Percentiles rank a stretch among this genome's conserved stretches.
Evolutionary conservation across 2,888 invertebrate species (phyloP).

Genomic region (Pasiphila rectangulata): DNA sequence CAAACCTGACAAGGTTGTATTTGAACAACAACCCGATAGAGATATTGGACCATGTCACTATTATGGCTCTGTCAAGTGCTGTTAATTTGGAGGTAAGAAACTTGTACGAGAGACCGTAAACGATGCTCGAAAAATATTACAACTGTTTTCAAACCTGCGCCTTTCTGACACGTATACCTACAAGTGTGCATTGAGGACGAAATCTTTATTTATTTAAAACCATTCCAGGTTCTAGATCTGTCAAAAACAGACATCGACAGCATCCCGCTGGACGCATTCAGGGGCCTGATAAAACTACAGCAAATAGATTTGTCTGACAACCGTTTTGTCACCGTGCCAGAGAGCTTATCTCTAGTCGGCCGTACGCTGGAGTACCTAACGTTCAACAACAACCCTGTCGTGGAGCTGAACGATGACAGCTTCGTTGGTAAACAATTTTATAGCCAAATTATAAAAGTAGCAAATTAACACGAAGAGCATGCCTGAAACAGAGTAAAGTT

Average conservation of each 20-base stretch:
- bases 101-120: neutral
- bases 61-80: conserved; percentile 79
- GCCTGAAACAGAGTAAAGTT: no score
- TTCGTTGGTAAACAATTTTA: conserved; percentile 72
- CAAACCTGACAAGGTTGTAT: conserved; percentile 80
- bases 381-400: conserved; percentile 82
- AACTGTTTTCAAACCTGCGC: no score
- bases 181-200: neutral
- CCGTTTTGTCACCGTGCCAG: conserved; percentile 80
- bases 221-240: conserved; percentile 77
- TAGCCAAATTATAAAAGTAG: neutral
- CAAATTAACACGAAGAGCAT: neutral
- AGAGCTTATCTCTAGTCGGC: conserved; percentile 76
- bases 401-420: conserved; percentile 79
- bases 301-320: conserved; percentile 83
- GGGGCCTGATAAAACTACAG: conserved; percentile 70
- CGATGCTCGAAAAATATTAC: no score
- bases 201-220: neutral
- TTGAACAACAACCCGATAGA: conserved; percentile 83
- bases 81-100: conserved; percentile 75
- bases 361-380: conserved; percentile 79
- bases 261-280: conserved; percentile 78
- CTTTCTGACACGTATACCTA: neutral
- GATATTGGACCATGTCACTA: conserved; percentile 81
- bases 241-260: conserved; percentile 80